These are phyloP conservation scores for Heterotis niloticus DNA, from an alignment of 2,113 vertebrate genomes.

Conservation along the genomic window DNA sequence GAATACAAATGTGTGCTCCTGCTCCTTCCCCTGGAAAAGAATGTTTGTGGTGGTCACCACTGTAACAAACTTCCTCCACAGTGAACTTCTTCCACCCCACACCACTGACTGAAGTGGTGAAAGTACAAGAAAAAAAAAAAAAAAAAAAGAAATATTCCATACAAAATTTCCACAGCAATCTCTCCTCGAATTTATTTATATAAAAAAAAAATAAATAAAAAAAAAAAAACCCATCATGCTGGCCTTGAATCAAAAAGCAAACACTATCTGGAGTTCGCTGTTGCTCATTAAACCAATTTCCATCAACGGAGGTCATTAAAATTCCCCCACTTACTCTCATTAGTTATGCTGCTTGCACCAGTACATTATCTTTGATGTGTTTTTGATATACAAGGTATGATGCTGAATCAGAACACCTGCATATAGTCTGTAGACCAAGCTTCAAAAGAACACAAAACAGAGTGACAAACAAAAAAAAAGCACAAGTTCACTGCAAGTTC, in stretches of 20 bases:
- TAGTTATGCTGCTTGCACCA: neutral
- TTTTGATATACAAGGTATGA: neutral
- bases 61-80: neutral
- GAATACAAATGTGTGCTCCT: constrained; percentile 97
- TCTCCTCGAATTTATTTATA: neutral
- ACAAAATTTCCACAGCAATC: neutral
- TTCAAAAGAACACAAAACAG: neutral
- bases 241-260: neutral
- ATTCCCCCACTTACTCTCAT: constrained; percentile 4
- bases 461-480: neutral
- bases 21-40: constrained; percentile 84
- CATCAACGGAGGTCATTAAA: neutral
- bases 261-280: neutral
- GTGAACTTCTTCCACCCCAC: too few species aligned
- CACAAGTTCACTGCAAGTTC: neutral
- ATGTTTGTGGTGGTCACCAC: neutral
- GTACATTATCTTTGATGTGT: neutral
- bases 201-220: too few species aligned
- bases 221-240: neutral
- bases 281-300: constrained; percentile 20
- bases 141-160: too few species aligned
- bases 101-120: neutral
- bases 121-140: neutral
- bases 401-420: neutral
- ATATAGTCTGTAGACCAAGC: neutral